Evolutionary conservation across 1,140 invertebrate genomes (phyloP), one percentile per base, ranked within the genome.

Genomic region (Drosophila nigromelanica): DNA sequence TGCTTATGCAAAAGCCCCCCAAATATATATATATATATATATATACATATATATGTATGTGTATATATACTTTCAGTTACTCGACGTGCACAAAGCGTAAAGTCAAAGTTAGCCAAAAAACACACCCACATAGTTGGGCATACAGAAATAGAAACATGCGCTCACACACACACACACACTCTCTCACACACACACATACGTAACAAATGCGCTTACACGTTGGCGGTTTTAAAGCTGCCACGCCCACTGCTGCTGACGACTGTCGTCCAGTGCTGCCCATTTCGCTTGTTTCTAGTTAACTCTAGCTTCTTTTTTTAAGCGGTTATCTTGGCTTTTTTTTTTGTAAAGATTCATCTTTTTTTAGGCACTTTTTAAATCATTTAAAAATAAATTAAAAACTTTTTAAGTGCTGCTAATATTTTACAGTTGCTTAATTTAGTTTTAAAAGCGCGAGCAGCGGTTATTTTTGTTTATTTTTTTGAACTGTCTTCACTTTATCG

Each of bases 161-260:
- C 52, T 15, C 18, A 27, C n/a, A 51, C 24, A 30, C 55, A n/a
- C n/a, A n/a, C n/a, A n/a, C n/a, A 55, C 63, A 61, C 48, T n/a
- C n/a, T n/a, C n/a, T n/a, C n/a, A 55, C 63, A 61, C 48, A 15
- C 24, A 50, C 40, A 40, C 4, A 59, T 18, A 27, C 37, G 14
- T 11, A 40, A 48, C 21, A 77, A 67, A 70, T 64, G 11, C 81
- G 80, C 69, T 74, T 74, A 77, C 66, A 64, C 60, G 45, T 75
- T 78, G 67, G 73, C 73, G 66, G 67, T 40, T 78, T 67, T 76
- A 55, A 12, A 52, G 55, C 24, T 52, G 10, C 40, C 12, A 11
- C 37, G 37, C 47, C 40, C 27, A n/a, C 14, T 51, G 1, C 14
- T 15, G 33, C 33, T 15, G 3, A 2, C 12, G 24, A 27, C 24